Conservation (phyloP, 1,140 invertebrate genomes). For the Listronotus bonariensis region DNA sequence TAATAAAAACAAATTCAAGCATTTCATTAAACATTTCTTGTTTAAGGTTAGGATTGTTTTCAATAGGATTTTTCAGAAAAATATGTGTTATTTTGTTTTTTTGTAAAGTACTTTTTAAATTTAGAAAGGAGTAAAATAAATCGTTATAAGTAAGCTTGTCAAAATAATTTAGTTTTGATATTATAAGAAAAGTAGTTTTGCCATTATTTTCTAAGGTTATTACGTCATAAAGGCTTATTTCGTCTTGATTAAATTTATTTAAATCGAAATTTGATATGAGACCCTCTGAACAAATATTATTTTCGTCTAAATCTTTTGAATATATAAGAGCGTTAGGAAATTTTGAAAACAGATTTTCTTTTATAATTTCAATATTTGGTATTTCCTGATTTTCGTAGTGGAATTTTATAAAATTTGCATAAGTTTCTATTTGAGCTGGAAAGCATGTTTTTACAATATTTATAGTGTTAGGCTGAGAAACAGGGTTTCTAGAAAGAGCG, state of each 20-base stretch:
- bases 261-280: conserved; percentile 35
- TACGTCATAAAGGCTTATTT: conserved; percentile 28
- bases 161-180: conserved; percentile 41
- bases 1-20: conserved; percentile 18
- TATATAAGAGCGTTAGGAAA: conserved; percentile 43
- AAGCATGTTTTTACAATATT: not conserved
- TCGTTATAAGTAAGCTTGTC: conserved; percentile 46
- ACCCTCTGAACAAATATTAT: conserved; percentile 40
- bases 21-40: conserved; percentile 34
- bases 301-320: conserved; percentile 47
- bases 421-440: conserved; percentile 23
- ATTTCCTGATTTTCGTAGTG: conserved; percentile 44
- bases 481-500: conserved; percentile 40
- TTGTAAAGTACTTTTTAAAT: conserved; percentile 10
- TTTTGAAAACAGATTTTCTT: conserved; percentile 38
- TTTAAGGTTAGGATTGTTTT: conserved; percentile 30
- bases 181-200: conserved; percentile 40
- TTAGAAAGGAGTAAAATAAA: conserved; percentile 44
- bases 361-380: conserved; percentile 37
- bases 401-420: conserved; percentile 46
- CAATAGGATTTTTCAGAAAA: conserved; percentile 22
- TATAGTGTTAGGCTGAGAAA: too few species aligned
- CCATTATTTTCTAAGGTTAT: conserved; percentile 32
- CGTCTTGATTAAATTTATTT: conserved; percentile 12
- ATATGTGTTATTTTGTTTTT: conserved; percentile 16